A percentile compares a stretch with the other conserved stretches of the same genome.
Evolutionary conservation across 2,113 vertebrate genomes (phyloP).

Genomic region (Climacteris rufus): DNA sequence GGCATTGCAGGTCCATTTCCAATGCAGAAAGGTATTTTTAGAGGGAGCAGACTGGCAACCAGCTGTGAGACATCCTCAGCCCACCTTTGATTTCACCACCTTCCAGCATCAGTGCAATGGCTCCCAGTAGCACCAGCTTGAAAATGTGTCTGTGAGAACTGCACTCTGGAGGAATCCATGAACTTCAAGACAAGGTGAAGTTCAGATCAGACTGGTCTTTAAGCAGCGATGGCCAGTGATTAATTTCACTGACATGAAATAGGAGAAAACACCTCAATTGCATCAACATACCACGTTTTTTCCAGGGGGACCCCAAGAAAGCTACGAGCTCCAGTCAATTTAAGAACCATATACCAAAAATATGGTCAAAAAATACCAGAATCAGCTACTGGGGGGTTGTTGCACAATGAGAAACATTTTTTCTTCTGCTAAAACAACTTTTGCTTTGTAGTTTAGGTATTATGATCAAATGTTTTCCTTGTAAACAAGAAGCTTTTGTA

Average conservation of each 20-base stretch:
- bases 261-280: background rate
- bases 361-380: background rate
- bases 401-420: background rate
- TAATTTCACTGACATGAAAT: background rate
- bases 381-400: background rate
- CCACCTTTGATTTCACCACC: background rate
- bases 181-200: background rate
- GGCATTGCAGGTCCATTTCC: background rate
- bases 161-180: background rate
- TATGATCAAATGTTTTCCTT: background rate
- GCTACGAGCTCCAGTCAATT: background rate
- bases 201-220: background rate
- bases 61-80: background rate
- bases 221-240: background rate
- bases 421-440: background rate
- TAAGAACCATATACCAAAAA: background rate
- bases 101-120: background rate
- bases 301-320: background rate
- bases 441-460: background rate
- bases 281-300: background rate
- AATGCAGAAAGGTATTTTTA: background rate
- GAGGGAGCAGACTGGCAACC: background rate
- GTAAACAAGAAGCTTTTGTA: slow-evolving; percentile 17
- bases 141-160: rapidly evolving
- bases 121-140: background rate